Evolutionary conservation across 2,113 vertebrate genomes (phyloP), one percentile per base, ranked within the genome.

Genomic region (Chascanopsetta lugubris): DNA sequence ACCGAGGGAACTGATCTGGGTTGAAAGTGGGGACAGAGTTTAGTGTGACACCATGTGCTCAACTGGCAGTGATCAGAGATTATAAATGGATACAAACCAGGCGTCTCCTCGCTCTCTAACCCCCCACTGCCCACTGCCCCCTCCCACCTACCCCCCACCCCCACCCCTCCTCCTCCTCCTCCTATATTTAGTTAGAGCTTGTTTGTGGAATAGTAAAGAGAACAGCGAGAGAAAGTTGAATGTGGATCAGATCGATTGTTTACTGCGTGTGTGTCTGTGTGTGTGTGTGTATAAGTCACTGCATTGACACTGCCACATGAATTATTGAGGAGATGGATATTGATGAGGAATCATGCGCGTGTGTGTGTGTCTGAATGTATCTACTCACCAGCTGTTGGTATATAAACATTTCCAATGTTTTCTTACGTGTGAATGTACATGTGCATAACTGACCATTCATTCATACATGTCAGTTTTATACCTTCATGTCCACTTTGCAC

Each of bases 21-120:
- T 74, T 78, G 75, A 79, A 61, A 74, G 66, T 8, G 6, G 56
- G 70, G 59, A 47, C 75, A 75, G 42, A 63, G 83, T 82, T 82
- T 73, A 77, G 66, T 55, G 74, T 81, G 71, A 89, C 66, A 84
- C 69, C 72, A 59, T 68, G 66, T 38, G 61, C 49, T 48, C n/a
- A n/a, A 48, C 49, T 50, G 8, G 40, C 51, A 58, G 30, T 43
- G 46, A 75, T 36, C 55, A 43, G 64, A 77, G 69, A 51, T 63
- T 69, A 76, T 71, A 69, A 77, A 79, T 69, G 72, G 63, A 25
- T 60, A 51, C 53, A 70, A 61, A 63, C 24, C 64, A 53, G 59
- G 38, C 20, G 17, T 30, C 45, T 80, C 70, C 51, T 57, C 2
- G 7, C 57, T 38, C 43, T 36, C 53, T 46, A n/a, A n/a, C n/a